Conservation (phyloP, 2,113 vertebrate genomes). For the Parus major region DNA sequence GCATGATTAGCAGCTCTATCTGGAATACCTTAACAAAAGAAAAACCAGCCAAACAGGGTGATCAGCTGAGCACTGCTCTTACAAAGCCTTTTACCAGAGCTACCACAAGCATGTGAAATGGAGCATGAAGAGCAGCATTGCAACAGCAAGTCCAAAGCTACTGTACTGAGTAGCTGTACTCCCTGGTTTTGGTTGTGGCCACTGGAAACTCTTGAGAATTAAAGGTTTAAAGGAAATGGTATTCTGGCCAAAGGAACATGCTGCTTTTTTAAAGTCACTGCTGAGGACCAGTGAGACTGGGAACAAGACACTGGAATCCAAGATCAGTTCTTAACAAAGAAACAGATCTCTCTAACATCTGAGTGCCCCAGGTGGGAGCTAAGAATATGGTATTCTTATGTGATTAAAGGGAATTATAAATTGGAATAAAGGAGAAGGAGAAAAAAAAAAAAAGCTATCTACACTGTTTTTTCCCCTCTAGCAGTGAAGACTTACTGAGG, state of each 20-base stretch:
- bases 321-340: background rate
- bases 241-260: background rate
- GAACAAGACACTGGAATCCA: background rate
- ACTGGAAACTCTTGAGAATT: background rate
- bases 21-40: background rate
- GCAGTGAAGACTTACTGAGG: background rate
- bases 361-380: background rate
- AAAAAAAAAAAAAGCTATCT: background rate
- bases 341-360: background rate
- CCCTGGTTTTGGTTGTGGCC: background rate
- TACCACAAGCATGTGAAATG: background rate
- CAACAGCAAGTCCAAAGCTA: background rate
- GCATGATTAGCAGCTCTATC: background rate
- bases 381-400: background rate
- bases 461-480: background rate
- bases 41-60: background rate
- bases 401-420: background rate
- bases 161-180: background rate
- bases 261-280: background rate
- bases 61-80: background rate
- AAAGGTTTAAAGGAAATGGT: background rate
- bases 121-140: background rate
- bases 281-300: background rate
- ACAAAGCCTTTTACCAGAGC: background rate
- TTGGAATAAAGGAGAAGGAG: background rate